phyloP scores from a whole-genome alignment of 2,797 vertebrate genomes.

The Paedocypris micromegethes region DNA sequence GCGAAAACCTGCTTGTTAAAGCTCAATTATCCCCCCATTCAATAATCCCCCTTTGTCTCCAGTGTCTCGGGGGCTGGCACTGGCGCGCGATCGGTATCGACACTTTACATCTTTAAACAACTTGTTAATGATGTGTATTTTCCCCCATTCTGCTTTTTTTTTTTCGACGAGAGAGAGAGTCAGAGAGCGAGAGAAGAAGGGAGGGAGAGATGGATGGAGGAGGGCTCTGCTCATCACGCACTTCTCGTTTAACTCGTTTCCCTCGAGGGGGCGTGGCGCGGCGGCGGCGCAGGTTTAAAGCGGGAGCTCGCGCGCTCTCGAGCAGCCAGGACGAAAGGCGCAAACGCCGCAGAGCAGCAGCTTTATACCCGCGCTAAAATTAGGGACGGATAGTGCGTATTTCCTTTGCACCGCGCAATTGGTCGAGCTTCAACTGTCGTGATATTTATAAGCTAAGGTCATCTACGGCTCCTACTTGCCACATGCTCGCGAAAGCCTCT shows the following conservation, averaged over 20 bases:
- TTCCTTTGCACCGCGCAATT: constrained; percentile 80
- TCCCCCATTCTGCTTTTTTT: constrained; percentile 20
- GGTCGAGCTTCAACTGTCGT: constrained; percentile 60
- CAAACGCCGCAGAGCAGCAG: constrained; percentile 63
- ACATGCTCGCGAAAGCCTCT: constrained; percentile 51
- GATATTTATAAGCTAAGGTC: constrained; percentile 62
- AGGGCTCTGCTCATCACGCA: constrained; percentile 41
- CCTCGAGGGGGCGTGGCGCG: constrained; percentile 35
- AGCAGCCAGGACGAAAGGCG: constrained; percentile 48
- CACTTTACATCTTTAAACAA: constrained; percentile 18
- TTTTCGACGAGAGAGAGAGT: constrained; percentile 9
- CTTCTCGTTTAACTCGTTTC: constrained; percentile 58
- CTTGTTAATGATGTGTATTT: constrained; percentile 45
- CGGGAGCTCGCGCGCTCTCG: constrained; percentile 23
- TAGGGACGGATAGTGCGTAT: constrained; percentile 79
- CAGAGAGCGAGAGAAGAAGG: constrained; percentile 16
- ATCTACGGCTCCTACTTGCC: constrained; percentile 52
- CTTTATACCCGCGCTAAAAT: constrained; percentile 93
- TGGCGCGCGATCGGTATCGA: constrained; percentile 17
- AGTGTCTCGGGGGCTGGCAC: constrained; percentile 6
- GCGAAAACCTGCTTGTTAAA: not conserved
- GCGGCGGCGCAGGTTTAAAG: constrained; percentile 48
- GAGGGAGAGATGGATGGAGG: constrained; percentile 8
- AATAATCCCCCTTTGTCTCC: constrained; percentile 3
- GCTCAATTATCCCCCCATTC: not conserved